A percentile compares a stretch with the other conserved stretches of the same genome.
These are phyloP conservation scores for Zygogramma bicolorata DNA, from an alignment of 2,888 invertebrate genomes.

Conservation along the genomic window DNA sequence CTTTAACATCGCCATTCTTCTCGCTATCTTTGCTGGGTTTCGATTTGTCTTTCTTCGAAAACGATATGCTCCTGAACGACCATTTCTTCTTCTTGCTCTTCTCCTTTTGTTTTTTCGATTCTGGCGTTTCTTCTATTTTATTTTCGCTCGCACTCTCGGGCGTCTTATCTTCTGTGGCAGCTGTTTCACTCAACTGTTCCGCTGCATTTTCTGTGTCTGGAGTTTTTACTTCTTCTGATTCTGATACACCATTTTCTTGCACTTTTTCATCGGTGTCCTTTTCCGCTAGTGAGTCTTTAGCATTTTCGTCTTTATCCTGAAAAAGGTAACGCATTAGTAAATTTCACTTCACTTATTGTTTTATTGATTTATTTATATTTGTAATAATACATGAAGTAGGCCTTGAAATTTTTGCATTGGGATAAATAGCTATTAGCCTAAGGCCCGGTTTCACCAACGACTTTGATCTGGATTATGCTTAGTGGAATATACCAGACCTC, in stretches of 20 bases:
- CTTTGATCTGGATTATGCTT: too few species aligned
- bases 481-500: too few species aligned
- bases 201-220: constrained; percentile 58
- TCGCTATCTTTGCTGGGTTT: constrained; percentile 79
- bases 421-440: too few species aligned
- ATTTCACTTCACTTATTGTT: not conserved
- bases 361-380: too few species aligned
- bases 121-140: constrained; percentile 43
- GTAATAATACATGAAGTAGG: too few species aligned
- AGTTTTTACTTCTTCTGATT: constrained; percentile 59
- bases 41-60: constrained; percentile 88
- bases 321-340: constrained; percentile 36
- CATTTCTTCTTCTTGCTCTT: constrained; percentile 84
- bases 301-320: constrained; percentile 63
- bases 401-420: too few species aligned
- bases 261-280: constrained; percentile 53
- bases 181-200: constrained; percentile 64
- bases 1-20: constrained; percentile 72
- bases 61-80: constrained; percentile 89
- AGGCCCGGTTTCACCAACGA: too few species aligned
- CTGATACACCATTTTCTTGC: constrained; percentile 63
- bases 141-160: constrained; percentile 44
- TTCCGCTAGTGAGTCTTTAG: constrained; percentile 55
- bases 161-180: constrained; percentile 54
- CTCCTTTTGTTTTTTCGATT: constrained; percentile 68